Percentiles rank a stretch among this genome's conserved stretches.
Conservation (phyloP, 2,113 vertebrate species). For the Fregetta grallaria region DNA sequence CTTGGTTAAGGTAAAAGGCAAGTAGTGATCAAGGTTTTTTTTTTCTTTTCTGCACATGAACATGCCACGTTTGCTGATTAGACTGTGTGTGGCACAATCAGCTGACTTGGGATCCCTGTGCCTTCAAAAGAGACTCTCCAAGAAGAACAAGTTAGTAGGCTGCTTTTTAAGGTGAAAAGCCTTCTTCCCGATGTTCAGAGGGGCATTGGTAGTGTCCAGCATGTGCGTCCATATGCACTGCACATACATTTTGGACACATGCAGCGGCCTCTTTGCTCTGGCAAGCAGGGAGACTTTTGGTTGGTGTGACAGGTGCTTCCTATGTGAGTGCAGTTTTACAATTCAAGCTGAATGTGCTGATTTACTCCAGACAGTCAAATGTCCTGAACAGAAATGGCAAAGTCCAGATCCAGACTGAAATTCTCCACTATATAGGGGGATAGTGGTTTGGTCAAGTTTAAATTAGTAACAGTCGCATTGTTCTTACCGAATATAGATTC, state of each 20-base stretch:
- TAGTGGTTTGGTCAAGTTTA: neutral
- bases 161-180: neutral
- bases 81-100: neutral
- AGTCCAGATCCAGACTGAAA: neutral
- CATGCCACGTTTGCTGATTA: slow-evolving; percentile 5
- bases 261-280: neutral
- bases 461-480: neutral
- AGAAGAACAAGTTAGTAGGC: neutral
- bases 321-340: neutral
- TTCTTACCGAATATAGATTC: neutral
- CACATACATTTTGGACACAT: neutral
- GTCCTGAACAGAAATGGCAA: neutral
- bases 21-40: neutral
- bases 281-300: neutral
- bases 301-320: neutral
- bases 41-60: neutral
- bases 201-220: neutral
- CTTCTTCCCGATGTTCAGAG: neutral
- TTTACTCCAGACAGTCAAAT: neutral
- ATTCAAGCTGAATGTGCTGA: neutral
- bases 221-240: neutral
- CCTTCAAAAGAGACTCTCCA: neutral
- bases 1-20: slow-evolving; percentile 24
- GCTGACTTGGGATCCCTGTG: neutral
- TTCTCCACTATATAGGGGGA: neutral